Evolutionary conservation across 2,113 vertebrate species (phyloP), one percentile per base, ranked within the genome.

Genomic region (Cephalopholis sonnerati): DNA sequence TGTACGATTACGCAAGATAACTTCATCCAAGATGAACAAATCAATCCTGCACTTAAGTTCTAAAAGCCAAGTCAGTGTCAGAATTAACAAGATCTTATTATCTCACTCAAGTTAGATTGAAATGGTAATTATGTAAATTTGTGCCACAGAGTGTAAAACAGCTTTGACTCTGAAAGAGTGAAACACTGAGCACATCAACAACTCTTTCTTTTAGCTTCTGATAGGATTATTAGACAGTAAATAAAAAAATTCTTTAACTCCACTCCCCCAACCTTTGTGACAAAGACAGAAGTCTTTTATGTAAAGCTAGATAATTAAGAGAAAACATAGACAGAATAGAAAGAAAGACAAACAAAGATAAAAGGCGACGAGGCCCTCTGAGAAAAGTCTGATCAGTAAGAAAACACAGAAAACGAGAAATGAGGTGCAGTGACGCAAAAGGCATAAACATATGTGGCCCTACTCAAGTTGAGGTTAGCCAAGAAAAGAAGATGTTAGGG

Each of bases 361-460:
- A 57, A 54, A 72, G 53, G 36, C 11, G 24, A n/a, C 39, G 0
- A 68, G 22, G 27, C 3, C 22, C 27, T 24, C 8, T 18, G 46
- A 74, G 22, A 44, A 24, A 36, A 44, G 11, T 53, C 27, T 2
- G 15, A 44, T 25, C 10, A 13, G 24, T 7, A 74, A 75, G n/a
- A 61, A 25, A 61, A 69, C 57, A 67, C 15, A 63, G 16, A 61
- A 32, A 77, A 27, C 62, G 54, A 69, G 44, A 67, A 70, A 70
- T 11, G 25, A 27, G 24, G 39, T 82, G 36, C 53, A 64, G 72
- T 87, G 87, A 91, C 50, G 64, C 46, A 82, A 70, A 83, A 72
- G 11, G 10, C 18, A 66, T 44, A 87, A 85, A 87, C 74, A 88
- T 24, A 63, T 75, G 84, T 71, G 46, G 69, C 73, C 57, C 39